Base-by-base conservation (phyloP, 2,888 invertebrate genomes). In the Conus canariensis region DNA sequence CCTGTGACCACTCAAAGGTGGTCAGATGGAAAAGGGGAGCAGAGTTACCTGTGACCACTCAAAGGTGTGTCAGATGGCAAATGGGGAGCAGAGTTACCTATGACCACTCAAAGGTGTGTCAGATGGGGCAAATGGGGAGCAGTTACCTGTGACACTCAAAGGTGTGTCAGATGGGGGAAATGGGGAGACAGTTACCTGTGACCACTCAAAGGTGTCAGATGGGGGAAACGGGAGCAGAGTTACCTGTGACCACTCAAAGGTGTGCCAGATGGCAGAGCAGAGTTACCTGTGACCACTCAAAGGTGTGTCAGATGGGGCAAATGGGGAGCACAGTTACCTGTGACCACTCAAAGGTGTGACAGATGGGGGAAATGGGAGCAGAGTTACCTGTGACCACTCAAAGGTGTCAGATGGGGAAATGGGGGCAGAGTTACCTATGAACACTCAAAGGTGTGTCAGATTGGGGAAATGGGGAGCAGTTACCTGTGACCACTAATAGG, bases 201-300 rank as follows among this genome's bases (percentile, higher is more conserved):
- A 70, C 70, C 19, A 56, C n/a, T 93, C 93, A 87, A 94, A 95
- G 4, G 94, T 60, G 60, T 60, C 60, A 60, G 60, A 60, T 60
- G 4, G 60, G 14, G 60, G 60, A 60, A 14, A 30, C 2, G 30
- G 30, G 30, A 2, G 60, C 60, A 60, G 60, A 12, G 9, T 7
- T 89, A 95, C 96, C 93, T 94, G 93, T 59, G 95, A 93, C 96
- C 95, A 96, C n/a, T 93, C 93, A 87, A 94, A 95, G 6, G 94
- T 93, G 19, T 94, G 93, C 96, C 96, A 96, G 83, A 94, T 93
- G 0, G 30, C 7, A 0, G 9, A 0, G 22, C 14, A 19, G 58
- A 19, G 4, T 22, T n/a, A n/a, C 70, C 70, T 74, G 70, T 74
- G 70, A 22, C 70, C 70, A 14, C 70, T n/a, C 70, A 74, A 74